Percentiles rank a stretch among this genome's conserved stretches.
phyloP scores from a whole-genome alignment of 2,888 invertebrate species.

The Pyrocoelia pectoralis region DNA sequence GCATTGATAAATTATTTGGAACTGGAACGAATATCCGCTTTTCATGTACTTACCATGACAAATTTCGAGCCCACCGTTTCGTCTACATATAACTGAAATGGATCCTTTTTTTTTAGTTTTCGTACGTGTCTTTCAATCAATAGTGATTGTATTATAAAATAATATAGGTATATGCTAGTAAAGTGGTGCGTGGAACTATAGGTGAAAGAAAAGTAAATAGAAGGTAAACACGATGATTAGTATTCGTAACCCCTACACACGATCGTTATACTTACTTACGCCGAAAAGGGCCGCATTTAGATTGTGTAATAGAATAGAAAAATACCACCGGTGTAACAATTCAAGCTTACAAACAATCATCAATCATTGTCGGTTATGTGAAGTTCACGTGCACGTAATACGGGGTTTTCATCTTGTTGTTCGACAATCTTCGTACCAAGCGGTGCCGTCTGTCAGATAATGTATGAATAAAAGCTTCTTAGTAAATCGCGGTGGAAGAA shows the following conservation, averaged over 20 bases:
- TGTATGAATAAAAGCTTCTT: constrained; percentile 37
- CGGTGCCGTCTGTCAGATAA: constrained; percentile 42
- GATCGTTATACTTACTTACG: background rate
- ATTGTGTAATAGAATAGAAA: constrained; percentile 45
- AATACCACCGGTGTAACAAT: constrained; percentile 37
- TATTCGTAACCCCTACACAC: background rate
- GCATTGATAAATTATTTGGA: too few species aligned
- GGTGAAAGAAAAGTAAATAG: too few species aligned
- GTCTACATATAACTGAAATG: too few species aligned
- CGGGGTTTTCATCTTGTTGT: constrained; percentile 41
- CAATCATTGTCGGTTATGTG: constrained; percentile 45
- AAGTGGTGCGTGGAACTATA: too few species aligned
- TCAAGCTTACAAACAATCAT: constrained; percentile 40
- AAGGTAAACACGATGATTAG: constrained; percentile 43
- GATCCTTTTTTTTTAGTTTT: too few species aligned
- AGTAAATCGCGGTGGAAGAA: constrained; percentile 37
- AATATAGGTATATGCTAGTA: too few species aligned
- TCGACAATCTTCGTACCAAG: constrained; percentile 45
- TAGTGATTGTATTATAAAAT: too few species aligned
- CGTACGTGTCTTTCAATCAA: too few species aligned
- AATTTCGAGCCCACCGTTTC: too few species aligned
- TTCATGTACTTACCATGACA: too few species aligned
- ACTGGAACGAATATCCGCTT: too few species aligned
- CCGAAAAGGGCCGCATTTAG: constrained; percentile 34
- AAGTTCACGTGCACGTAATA: constrained; percentile 44